phyloP scores from a whole-genome alignment of 2,113 vertebrate species.

The Syrmaticus mikado region DNA sequence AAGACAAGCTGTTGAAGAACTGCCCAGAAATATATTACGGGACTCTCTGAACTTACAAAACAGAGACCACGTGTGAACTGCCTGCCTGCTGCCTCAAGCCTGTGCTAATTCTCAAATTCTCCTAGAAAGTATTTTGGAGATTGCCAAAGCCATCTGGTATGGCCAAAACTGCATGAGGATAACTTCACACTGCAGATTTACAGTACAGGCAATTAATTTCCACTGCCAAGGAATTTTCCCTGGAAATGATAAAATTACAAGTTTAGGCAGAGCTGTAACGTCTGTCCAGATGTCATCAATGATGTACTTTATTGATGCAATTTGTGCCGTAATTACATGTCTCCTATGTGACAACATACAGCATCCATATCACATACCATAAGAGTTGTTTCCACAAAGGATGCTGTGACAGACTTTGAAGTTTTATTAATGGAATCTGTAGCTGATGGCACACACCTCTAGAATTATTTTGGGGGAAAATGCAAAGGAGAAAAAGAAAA shows the following conservation, averaged over 20 bases:
- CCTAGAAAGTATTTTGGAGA: background rate
- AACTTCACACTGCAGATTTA: background rate
- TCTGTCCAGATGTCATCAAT: background rate
- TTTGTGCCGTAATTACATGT: background rate
- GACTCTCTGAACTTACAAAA: background rate
- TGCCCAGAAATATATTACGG: background rate
- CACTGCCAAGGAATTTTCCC: background rate
- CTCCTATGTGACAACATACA: fast-evolving
- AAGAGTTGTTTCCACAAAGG: background rate
- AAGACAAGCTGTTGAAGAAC: background rate
- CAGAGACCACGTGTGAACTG: background rate
- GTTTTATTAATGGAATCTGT: background rate
- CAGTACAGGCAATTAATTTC: background rate
- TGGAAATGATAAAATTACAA: background rate
- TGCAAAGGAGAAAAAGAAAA: background rate
- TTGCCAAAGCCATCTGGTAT: background rate
- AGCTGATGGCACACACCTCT: background rate
- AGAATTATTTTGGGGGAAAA: background rate
- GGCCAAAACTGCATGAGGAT: background rate
- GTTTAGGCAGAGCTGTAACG: background rate
- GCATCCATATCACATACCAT: background rate
- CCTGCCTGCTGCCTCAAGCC: background rate
- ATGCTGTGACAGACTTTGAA: background rate
- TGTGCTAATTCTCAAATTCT: background rate
- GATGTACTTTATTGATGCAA: background rate